phyloP scores from a whole-genome alignment of 2,113 vertebrate species.

The Vireo altiloquus region DNA sequence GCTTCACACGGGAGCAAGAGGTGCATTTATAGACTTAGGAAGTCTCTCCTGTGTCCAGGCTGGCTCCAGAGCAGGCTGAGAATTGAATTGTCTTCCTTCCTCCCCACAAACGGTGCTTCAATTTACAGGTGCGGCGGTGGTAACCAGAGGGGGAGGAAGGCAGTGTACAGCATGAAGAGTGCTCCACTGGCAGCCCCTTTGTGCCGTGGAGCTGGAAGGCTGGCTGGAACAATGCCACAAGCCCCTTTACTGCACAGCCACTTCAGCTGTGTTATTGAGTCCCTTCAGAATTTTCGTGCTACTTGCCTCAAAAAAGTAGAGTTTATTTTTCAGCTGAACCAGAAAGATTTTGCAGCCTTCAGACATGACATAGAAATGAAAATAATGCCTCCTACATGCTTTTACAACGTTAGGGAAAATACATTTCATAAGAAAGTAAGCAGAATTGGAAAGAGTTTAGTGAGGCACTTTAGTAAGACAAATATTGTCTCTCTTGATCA shows the following conservation, averaged over 20 bases:
- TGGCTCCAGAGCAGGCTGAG: not conserved
- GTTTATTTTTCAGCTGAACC: not conserved
- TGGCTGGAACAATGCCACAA: not conserved
- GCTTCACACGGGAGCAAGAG: not conserved
- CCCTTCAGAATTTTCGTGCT: not conserved
- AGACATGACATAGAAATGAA: not conserved
- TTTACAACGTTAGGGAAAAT: not conserved
- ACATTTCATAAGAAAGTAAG: not conserved
- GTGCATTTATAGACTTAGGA: not conserved
- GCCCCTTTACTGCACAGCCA: not conserved
- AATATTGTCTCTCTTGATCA: not conserved
- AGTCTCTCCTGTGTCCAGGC: not conserved
- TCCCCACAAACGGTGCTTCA: rapidly evolving
- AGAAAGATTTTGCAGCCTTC: not conserved
- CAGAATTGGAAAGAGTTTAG: not conserved
- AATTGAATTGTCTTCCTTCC: not conserved
- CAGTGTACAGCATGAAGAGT: not conserved
- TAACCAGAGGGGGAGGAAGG: not conserved
- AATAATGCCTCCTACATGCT: not conserved
- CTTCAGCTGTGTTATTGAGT: not conserved
- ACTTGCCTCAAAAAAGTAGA: not conserved
- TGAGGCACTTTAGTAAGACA: not conserved
- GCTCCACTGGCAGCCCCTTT: not conserved
- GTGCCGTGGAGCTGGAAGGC: not conserved
- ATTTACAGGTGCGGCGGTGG: rapidly evolving